Percentiles rank a stretch among this genome's conserved stretches.
Evolutionary conservation across 1,140 invertebrate species (phyloP).

Genomic region (Lerema accius): DNA sequence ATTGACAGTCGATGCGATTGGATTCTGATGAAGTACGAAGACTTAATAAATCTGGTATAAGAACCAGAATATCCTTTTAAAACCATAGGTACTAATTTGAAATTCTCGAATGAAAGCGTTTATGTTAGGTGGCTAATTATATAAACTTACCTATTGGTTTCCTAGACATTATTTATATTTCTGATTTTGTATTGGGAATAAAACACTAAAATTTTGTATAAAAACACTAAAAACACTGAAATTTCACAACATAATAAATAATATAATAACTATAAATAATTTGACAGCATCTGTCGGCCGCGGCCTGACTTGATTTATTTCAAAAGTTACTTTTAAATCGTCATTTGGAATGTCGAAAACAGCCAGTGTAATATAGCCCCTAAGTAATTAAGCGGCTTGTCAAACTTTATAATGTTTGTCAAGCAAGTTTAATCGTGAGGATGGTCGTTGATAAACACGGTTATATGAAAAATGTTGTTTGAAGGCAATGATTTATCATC

Average conservation of each 20-base stretch:
- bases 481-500: too few relatives aligned
- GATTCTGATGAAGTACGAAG: too few relatives aligned
- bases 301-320: constrained; percentile 24
- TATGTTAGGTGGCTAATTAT: background rate
- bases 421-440: too few relatives aligned
- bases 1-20: too few relatives aligned
- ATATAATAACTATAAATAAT: constrained; percentile 31
- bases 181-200: background rate
- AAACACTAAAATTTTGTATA: constrained; percentile 17
- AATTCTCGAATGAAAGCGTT: too few relatives aligned
- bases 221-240: constrained; percentile 54
- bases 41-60: too few relatives aligned
- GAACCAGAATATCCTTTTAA: too few relatives aligned
- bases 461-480: too few relatives aligned
- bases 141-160: constrained; percentile 62
- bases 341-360: background rate
- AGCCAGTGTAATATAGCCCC: background rate
- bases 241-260: constrained; percentile 40
- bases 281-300: constrained; percentile 38
- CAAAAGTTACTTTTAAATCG: background rate
- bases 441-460: too few relatives aligned
- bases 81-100: too few relatives aligned
- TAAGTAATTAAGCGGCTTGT: too few relatives aligned
- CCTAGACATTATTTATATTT: constrained; percentile 50
- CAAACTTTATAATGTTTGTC: too few relatives aligned